Evolutionary conservation across 1,140 invertebrate genomes (phyloP), one percentile per base, ranked within the genome.

Genomic region (Drosophila murphyi): DNA sequence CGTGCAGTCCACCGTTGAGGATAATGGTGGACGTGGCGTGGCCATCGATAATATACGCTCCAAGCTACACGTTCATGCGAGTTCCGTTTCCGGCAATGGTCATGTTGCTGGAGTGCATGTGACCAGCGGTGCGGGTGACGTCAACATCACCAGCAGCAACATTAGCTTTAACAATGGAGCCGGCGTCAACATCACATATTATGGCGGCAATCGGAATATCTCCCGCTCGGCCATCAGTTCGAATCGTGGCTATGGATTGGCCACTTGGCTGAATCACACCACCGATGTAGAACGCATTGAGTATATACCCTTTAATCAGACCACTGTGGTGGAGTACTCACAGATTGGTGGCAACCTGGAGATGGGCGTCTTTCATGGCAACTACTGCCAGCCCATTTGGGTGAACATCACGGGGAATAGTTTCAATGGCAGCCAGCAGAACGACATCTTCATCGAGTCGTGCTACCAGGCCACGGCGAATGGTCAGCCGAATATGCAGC

Each of bases 11-110:
- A 95, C 96, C 29, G 95, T 99, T 43, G 95, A 95, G 0, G 95
- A 97, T 78, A 99, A 99, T 92, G 96, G 96, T 81, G 98, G 98
- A 1, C 96, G 98, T 92, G 99, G 99, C 32, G 95, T 99, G 51
- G 96, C 95, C 3, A 95, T 97, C 5, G 97, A 98, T 92, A 97
- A 97, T 90, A 93, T 98, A 51, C 94, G 97, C 83, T 97, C 96
- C 2, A 95, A 96, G 76, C 85, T 98, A 5, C 95, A 97, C 92
- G 94, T 97, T 55, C 96, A 97, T 77, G 94, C 96, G 12, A 96
- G 96, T 1, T 96, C 95, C 0, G 94, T 99, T n/a, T 96, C 96
- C 1, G 96, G 96, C 68, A 98, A 98, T 87, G 96, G 96, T 72
- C 96, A 98, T 85, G 95, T 97, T 5, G 97, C 97, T 5, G 98